A percentile compares a stretch with the other conserved stretches of the same genome.
These are phyloP conservation scores for Hydrophis major DNA, from an alignment of 2,797 vertebrate species.

Conservation along the genomic window DNA sequence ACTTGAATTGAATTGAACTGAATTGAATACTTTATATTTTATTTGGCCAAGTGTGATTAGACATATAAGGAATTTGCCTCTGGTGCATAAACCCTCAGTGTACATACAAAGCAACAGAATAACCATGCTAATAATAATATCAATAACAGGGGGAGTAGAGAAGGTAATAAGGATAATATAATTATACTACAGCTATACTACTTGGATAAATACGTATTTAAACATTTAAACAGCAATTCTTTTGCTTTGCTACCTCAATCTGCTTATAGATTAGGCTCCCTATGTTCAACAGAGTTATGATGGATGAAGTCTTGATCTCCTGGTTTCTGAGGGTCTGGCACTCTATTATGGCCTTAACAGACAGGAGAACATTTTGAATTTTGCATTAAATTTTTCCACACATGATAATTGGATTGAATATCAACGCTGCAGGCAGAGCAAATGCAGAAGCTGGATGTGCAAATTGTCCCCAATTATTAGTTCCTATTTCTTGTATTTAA, in stretches of 20 bases:
- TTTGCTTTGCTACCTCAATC: conserved; percentile 23
- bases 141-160: not conserved
- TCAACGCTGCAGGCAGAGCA: no score
- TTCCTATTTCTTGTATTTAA: no score
- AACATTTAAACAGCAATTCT: not conserved
- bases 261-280: conserved; percentile 32
- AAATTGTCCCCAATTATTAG: no score
- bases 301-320: conserved; percentile 9
- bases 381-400: not conserved
- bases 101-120: not conserved
- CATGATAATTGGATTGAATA: not conserved
- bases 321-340: not conserved
- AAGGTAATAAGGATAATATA: not conserved
- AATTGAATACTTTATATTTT: not conserved
- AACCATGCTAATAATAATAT: not conserved
- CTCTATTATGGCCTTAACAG: not conserved
- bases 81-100: not conserved
- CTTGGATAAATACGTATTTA: not conserved
- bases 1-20: not conserved
- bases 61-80: not conserved
- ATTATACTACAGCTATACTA: not conserved
- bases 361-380: not conserved
- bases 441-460: not conserved
- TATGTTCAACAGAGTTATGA: not conserved
- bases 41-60: not conserved